These are phyloP conservation scores for Serinus canaria DNA, from an alignment of 2,113 vertebrate genomes.

Conservation along the genomic window DNA sequence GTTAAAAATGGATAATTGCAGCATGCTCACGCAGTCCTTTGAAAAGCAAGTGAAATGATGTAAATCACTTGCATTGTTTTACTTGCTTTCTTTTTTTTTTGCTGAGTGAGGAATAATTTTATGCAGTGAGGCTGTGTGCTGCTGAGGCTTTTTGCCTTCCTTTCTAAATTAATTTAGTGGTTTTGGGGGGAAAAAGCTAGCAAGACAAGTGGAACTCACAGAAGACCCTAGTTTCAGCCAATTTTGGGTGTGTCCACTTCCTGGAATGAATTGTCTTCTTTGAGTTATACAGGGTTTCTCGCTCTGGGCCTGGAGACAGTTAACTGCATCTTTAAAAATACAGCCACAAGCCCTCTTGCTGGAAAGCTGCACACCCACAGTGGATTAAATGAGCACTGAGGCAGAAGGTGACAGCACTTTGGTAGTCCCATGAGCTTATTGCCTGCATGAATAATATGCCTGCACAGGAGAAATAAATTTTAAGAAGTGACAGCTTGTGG, in stretches of 20 bases:
- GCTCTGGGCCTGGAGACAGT: background rate
- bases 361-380: background rate
- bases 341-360: rapidly evolving
- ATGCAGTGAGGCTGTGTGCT: background rate
- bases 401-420: background rate
- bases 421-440: background rate
- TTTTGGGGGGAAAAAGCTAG: background rate
- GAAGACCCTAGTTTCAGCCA: background rate
- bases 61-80: constrained; percentile 20
- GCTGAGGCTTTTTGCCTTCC: background rate
- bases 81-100: background rate
- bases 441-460: background rate
- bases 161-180: background rate
- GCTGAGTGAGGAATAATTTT: constrained; percentile 7
- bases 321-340: background rate
- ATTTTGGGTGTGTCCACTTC: background rate
- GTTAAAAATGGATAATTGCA: background rate
- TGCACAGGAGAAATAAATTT: background rate
- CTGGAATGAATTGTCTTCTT: background rate
- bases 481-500: background rate
- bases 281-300: background rate
- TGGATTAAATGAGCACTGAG: background rate
- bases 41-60: background rate
- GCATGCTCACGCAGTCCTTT: background rate
- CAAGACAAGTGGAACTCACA: background rate